Conservation (phyloP, 2,113 vertebrate genomes). For the Proteles cristata region DNA sequence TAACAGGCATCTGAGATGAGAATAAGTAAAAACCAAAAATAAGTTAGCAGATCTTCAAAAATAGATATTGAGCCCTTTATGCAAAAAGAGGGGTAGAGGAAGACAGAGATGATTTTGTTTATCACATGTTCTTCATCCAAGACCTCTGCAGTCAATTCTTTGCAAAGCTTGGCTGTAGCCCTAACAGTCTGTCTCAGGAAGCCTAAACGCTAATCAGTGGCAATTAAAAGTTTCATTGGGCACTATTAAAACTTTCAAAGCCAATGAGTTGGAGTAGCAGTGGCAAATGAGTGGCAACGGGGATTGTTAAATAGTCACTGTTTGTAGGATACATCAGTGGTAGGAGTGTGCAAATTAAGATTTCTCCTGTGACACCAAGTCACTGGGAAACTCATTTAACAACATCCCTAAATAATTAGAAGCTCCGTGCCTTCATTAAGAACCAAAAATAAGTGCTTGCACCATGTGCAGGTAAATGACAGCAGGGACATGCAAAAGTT, state of each 20-base stretch:
- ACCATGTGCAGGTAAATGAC: constrained; percentile 80
- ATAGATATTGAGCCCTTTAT: not conserved
- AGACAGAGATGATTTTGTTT: not conserved
- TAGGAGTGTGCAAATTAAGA: constrained; percentile 78
- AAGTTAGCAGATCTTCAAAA: not conserved
- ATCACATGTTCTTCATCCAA: not conserved
- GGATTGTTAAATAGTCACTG: constrained; percentile 75
- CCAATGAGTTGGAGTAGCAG: constrained; percentile 68
- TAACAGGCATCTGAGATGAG: not conserved
- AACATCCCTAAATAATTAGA: constrained; percentile 82
- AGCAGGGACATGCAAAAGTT: constrained; percentile 74
- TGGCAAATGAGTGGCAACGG: constrained; percentile 76
- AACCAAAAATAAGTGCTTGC: constrained; percentile 76
- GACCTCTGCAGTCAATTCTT: not conserved
- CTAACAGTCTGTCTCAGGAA: constrained; percentile 47
- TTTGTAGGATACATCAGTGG: constrained; percentile 71
- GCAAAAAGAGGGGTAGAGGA: not conserved
- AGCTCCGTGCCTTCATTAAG: constrained; percentile 78
- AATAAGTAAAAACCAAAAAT: constrained; percentile 26
- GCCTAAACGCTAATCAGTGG: constrained; percentile 63
- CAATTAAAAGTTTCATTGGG: constrained; percentile 81
- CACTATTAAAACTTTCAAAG: constrained; percentile 81
- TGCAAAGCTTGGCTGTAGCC: not conserved
- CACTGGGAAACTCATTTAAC: constrained; percentile 79
- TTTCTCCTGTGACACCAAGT: constrained; percentile 77